phyloP scores from a whole-genome alignment of 2,888 invertebrate species.

The Diadegma fenestrale region DNA sequence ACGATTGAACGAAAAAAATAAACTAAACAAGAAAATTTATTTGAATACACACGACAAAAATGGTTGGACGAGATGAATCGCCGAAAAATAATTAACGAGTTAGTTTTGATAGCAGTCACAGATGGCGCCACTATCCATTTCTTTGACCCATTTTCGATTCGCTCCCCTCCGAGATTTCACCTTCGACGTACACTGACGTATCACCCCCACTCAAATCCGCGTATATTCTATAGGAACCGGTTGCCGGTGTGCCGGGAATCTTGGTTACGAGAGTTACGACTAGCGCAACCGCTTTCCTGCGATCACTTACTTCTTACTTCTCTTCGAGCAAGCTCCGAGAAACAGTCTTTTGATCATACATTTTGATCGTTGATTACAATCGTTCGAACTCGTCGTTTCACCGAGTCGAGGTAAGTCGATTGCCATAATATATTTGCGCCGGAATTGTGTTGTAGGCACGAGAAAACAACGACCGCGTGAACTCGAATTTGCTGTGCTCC shows the following conservation, averaged over 20 bases:
- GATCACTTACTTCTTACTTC: too few relatives aligned
- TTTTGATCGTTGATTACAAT: slow-evolving; percentile 10
- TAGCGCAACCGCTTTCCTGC: slow-evolving; percentile 12
- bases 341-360: not conserved
- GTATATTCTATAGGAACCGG: slow-evolving; percentile 53
- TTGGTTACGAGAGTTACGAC: slow-evolving; percentile 5
- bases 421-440: slow-evolving; percentile 1
- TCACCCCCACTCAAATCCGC: slow-evolving; percentile 9
- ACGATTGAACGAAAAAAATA: not conserved
- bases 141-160: not conserved
- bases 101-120: not conserved
- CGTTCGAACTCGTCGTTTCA: not conserved
- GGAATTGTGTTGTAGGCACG: not conserved
- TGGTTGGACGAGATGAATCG: not conserved
- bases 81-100: not conserved
- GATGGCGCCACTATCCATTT: not conserved
- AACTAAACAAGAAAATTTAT: not conserved
- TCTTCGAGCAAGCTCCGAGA: slow-evolving; percentile 33
- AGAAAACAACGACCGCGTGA: not conserved
- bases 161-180: not conserved
- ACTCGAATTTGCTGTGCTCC: not conserved
- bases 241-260: slow-evolving; percentile 54
- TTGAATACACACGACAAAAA: not conserved
- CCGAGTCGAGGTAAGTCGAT: slow-evolving; percentile 50
- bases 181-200: not conserved